A percentile compares a stretch with the other conserved stretches of the same genome.
phyloP scores from a whole-genome alignment of 1,140 invertebrate genomes.

The Drosophila suzukii region DNA sequence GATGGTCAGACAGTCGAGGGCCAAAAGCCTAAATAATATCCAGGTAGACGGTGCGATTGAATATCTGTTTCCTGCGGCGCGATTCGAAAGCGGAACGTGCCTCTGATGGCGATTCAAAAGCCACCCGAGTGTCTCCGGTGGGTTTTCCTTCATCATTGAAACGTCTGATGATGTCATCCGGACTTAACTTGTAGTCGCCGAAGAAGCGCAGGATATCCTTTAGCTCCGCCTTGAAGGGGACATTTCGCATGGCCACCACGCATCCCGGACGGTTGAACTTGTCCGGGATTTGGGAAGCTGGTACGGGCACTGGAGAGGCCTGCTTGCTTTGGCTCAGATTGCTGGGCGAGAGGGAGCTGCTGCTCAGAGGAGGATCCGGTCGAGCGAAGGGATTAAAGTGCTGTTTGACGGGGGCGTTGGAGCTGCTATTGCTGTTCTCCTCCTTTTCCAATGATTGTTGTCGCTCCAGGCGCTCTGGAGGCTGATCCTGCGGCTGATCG shows the following conservation, averaged over 20 bases:
- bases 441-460: conserved; percentile 9
- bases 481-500: conserved; percentile 40
- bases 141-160: conserved; percentile 94
- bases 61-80: conserved; percentile 66
- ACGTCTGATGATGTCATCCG: conserved; percentile 91
- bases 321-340: background rate
- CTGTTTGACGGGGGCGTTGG: conserved; percentile 35
- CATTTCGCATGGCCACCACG: conserved; percentile 92
- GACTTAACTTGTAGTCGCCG: conserved; percentile 89
- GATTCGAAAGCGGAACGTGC: conserved; percentile 89
- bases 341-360: conserved; percentile 16
- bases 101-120: conserved; percentile 90
- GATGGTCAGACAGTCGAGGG: background rate
- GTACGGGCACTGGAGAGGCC: background rate
- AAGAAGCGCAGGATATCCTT: conserved; percentile 96
- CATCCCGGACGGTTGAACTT: conserved; percentile 92
- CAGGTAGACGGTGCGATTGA: conserved; percentile 76
- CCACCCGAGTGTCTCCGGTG: conserved; percentile 95
- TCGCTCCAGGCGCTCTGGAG: conserved; percentile 5
- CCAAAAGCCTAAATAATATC: conserved; percentile 62
- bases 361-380: conserved; percentile 13
- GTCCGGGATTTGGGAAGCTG: conserved; percentile 84
- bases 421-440: conserved; percentile 26
- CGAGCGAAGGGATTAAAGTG: conserved; percentile 68
- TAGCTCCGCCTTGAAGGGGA: conserved; percentile 93